These are phyloP conservation scores for Oenanthe oenanthe DNA, from an alignment of 2,113 vertebrate species.

Conservation along the genomic window DNA sequence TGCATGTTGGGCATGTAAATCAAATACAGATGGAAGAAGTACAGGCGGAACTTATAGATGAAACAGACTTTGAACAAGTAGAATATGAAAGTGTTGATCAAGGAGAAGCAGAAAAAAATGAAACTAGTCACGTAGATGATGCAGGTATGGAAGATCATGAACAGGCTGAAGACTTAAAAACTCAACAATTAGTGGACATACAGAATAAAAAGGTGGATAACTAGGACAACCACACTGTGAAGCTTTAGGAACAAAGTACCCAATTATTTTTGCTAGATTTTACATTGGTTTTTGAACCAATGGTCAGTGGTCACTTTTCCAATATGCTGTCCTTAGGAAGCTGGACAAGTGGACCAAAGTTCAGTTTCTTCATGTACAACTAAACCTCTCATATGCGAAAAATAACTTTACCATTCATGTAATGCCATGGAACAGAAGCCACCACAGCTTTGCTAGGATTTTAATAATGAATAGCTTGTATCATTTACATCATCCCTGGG, in stretches of 20 bases:
- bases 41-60: constrained; percentile 77
- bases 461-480: constrained; percentile 62
- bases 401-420: not conserved
- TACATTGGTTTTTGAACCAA: constrained; percentile 57
- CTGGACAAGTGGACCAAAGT: constrained; percentile 76
- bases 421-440: constrained; percentile 46
- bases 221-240: constrained; percentile 34
- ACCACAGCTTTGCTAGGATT: constrained; percentile 55
- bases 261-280: constrained; percentile 68
- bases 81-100: constrained; percentile 66
- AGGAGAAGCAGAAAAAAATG: constrained; percentile 56
- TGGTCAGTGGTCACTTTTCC: not conserved
- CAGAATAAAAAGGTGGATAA: constrained; percentile 39
- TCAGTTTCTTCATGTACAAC: constrained; percentile 57
- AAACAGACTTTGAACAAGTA: constrained; percentile 73
- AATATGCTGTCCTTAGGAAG: constrained; percentile 43
- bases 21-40: constrained; percentile 83
- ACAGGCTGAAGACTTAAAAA: constrained; percentile 58
- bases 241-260: constrained; percentile 60
- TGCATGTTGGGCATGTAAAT: constrained; percentile 79
- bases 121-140: constrained; percentile 38
- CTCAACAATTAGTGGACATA: constrained; percentile 21
- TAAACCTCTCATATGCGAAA: constrained; percentile 35
- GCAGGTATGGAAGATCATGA: not conserved
- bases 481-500: constrained; percentile 31